phyloP scores from a whole-genome alignment of 1,140 invertebrate species.

The Macrocentrus cingulum region DNA sequence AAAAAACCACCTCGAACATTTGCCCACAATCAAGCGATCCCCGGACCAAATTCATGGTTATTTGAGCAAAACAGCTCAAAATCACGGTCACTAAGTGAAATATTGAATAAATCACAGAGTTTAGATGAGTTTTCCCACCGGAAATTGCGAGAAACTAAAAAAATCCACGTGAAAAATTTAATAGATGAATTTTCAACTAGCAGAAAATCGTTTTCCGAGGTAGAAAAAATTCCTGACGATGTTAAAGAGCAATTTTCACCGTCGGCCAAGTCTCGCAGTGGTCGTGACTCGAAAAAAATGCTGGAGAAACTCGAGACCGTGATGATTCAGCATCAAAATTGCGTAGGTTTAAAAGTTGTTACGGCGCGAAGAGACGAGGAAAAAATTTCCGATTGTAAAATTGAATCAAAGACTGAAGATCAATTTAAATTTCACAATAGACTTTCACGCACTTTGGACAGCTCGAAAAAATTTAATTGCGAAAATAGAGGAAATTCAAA shows the following conservation, averaged over 20 bases:
- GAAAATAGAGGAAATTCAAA: slow-evolving; percentile 14
- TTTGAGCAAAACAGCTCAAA: not conserved
- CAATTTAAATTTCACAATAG: slow-evolving; percentile 13
- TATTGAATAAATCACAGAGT: not conserved
- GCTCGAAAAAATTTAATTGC: slow-evolving; percentile 14
- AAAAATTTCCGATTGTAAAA: slow-evolving; percentile 23
- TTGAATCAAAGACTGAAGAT: slow-evolving; percentile 28
- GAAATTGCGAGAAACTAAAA: no score
- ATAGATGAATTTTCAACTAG: not conserved
- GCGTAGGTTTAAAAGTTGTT: slow-evolving; percentile 29
- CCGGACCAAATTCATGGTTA: slow-evolving; percentile 4
- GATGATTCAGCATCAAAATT: slow-evolving; percentile 57
- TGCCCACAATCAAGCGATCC: slow-evolving; percentile 49
- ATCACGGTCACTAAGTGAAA: not conserved
- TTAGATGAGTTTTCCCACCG: not conserved
- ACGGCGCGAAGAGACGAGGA: slow-evolving; percentile 19
- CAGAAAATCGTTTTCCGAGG: not conserved
- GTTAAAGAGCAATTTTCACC: not conserved
- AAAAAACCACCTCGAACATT: slow-evolving; percentile 73
- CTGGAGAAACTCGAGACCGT: slow-evolving; percentile 64
- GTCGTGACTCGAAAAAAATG: slow-evolving; percentile 60
- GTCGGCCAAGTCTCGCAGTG: slow-evolving; percentile 6
- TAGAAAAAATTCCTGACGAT: no score
- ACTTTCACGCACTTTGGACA: slow-evolving; percentile 25
- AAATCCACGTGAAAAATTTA: no score